Percentiles rank a stretch among this genome's conserved stretches.
Conservation (phyloP, 2,797 vertebrate species). For the Philypnodon macrostomus region DNA sequence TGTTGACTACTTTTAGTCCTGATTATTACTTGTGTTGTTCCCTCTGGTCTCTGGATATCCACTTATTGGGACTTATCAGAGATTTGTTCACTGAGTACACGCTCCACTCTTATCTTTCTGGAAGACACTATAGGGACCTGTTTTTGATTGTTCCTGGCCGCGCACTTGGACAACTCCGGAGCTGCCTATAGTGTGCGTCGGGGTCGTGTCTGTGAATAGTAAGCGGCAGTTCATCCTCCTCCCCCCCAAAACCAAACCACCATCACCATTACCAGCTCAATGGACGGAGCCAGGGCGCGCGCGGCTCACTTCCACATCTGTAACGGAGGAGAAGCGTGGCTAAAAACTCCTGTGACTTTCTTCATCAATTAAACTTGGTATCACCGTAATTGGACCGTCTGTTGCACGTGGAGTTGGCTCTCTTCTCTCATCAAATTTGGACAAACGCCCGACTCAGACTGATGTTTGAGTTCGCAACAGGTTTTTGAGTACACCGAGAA, state of each 20-base stretch:
- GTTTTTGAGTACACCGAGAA: constrained; percentile 20
- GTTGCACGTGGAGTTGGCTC: constrained; percentile 7
- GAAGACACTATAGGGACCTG: neutral
- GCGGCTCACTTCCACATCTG: constrained; percentile 51
- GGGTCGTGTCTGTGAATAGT: constrained; percentile 30
- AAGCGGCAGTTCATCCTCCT: constrained; percentile 12
- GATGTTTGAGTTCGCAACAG: constrained; percentile 19
- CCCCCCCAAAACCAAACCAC: constrained; percentile 20
- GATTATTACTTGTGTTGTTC: too few relatives aligned
- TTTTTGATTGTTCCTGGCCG: neutral
- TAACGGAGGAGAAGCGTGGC: constrained; percentile 27
- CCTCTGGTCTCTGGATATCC: too few relatives aligned
- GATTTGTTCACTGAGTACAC: too few relatives aligned
- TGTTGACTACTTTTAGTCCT: too few relatives aligned
- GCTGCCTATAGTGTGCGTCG: constrained; percentile 4
- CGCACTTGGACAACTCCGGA: constrained; percentile 10
- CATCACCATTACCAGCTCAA: constrained; percentile 60
- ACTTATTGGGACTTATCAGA: too few relatives aligned
- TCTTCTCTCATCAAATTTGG: neutral
- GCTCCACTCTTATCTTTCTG: neutral
- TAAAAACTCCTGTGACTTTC: constrained; percentile 17
- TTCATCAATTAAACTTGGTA: neutral
- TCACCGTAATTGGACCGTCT: constrained; percentile 9
- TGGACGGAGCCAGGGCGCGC: constrained; percentile 40
- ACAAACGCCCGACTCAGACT: neutral